Base-by-base conservation (phyloP, 2,888 invertebrate species). In the Netelia virgata region DNA sequence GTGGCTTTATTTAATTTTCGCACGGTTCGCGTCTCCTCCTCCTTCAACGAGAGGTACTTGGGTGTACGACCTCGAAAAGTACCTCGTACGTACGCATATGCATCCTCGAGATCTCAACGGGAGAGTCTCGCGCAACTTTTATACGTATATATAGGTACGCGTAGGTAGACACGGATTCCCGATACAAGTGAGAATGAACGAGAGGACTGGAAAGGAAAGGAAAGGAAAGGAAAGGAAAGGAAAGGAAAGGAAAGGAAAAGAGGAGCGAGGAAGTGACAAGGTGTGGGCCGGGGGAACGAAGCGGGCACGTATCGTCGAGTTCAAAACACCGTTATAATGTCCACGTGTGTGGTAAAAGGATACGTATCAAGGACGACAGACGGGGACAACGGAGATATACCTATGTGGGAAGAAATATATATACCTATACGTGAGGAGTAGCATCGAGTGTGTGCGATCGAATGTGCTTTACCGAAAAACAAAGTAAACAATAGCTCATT, bases 31-130 rank as follows among this genome's bases (percentile, higher is more conserved):
- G 61, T 59, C 23, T 72, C 64, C 68, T 83, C 61, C 78, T 69
- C 78, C 28, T 5, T 28, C 28, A 0, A 79, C 64, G 74, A 43
- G 6, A 78, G 70, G 79, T 28, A 74, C 74, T n/a, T n/a, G n/a
- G n/a, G n/a, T n/a, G 74, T 78, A 83, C 74, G 83, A 66, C 74
- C 69, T 83, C 83, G 79, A 83, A 83, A 75, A 80, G 75, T 83
- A n/a, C n/a, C n/a, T n/a, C n/a, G n/a, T n/a, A 75, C 83, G 83
- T 83, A 75, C 76, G 79, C 83, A 83, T 80, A 80, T 83, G 75
- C 79, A 83, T 66, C 79, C 72, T 72, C 47, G 47, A 63, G 69
- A 53, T 18, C n/a, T 47, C n/a, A 43, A 74, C 23, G 10, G 16
- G 70, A 70, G 70, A 72, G 72, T 6, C 28, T 73, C 28, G 59